Base-by-base conservation (phyloP, 2,888 invertebrate genomes). In the Napeogenes inachia region DNA sequence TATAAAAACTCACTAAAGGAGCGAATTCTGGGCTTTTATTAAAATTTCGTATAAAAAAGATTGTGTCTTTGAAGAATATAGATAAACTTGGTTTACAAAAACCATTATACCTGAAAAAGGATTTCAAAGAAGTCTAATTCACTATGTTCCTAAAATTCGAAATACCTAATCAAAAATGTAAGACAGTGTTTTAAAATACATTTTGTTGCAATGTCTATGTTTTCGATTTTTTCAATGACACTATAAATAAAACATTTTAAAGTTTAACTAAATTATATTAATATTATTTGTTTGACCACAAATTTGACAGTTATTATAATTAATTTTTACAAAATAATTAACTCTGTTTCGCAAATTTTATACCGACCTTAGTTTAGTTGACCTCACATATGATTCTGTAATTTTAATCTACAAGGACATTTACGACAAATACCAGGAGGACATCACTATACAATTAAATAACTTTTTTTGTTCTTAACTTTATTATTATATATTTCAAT, bases 221-320 rank as follows among this genome's bases (percentile, higher is more conserved):
- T 21, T 21, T 50, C 30, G 10, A 63, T 59, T 61, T 45, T 60
- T 47, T 50, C 21, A 47, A 30, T 50, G 50, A 30, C 50, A 50
- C 2, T 8, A 50, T 50, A 30, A 50, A 30, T 30, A 30, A 30
- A 50, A 50, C 50, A 50, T n/a, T n/a, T n/a, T 47, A 47, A 30
- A 50, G 8, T 57, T 56, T 63, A 55, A 61, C 61, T 53, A 47
- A 57, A 66, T 66, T 53, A 55, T 55, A 63, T 58, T 46, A 59
- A 57, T 50, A 58, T 63, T 60, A 61, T 66, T 61, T 59, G 45
- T 55, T 57, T 61, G 54, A 21, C 54, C 32, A 62, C 46, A 56
- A 46, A 56, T 57, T 50, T 65, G 63, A 61, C 57, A 59, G 61
- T 21, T 45, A 58, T 62, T 58, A 62, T 59, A 56, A 62, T 62